Percentiles rank a stretch among this genome's conserved stretches.
phyloP scores from a whole-genome alignment of 2,888 invertebrate genomes.

The Odontothrips loti region DNA sequence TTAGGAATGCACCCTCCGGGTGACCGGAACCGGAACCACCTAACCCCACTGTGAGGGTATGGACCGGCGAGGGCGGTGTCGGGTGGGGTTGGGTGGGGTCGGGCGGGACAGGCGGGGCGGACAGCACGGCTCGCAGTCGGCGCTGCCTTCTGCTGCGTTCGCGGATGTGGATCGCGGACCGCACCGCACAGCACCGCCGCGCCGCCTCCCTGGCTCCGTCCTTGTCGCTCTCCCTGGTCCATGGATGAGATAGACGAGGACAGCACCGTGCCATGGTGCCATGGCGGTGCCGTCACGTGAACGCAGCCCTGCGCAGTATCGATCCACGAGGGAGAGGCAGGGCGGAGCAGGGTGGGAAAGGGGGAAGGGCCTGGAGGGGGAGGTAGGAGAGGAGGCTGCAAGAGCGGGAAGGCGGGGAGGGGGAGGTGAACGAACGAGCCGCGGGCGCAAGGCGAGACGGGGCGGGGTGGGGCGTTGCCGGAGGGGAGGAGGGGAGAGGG shows the following conservation, averaged over 20 bases:
- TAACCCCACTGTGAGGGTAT: neutral
- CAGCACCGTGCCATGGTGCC: neutral
- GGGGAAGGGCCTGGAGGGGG: neutral
- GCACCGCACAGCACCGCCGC: neutral
- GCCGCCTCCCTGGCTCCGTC: neutral
- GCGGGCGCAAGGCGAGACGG: neutral
- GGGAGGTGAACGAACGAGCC: slow-evolving; percentile 21
- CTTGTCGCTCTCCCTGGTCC: neutral
- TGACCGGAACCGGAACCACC: neutral
- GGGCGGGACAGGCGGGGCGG: no score
- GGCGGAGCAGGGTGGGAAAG: neutral
- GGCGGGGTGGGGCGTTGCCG: neutral
- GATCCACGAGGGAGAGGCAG: neutral
- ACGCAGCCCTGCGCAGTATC: slow-evolving; percentile 8
- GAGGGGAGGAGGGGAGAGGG: neutral
- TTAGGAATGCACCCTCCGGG: neutral
- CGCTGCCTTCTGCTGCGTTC: neutral
- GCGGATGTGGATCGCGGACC: neutral
- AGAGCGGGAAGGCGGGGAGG: neutral
- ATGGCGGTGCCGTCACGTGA: neutral
- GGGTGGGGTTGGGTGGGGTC: no score
- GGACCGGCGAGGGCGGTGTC: neutral
- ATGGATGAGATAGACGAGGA: neutral
- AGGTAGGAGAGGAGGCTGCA: neutral
- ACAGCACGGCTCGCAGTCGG: no score